phyloP scores from a whole-genome alignment of 2,113 vertebrate genomes.

The Neofelis nebulosa region DNA sequence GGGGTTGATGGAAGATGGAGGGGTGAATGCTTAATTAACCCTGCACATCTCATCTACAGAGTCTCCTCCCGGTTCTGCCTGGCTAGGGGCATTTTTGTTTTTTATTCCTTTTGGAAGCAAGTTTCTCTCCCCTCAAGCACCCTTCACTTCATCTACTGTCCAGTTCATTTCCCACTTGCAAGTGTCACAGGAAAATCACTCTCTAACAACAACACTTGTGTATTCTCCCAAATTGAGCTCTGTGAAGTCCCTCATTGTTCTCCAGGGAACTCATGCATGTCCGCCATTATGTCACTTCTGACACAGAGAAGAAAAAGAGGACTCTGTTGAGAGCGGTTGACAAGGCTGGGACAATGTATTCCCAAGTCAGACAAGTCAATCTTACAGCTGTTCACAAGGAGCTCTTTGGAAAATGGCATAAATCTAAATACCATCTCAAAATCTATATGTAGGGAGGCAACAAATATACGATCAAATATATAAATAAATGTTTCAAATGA shows the following conservation, averaged over 20 bases:
- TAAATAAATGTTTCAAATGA: constrained; percentile 2
- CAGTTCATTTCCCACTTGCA: constrained; percentile 28
- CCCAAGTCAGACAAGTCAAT: constrained; percentile 57
- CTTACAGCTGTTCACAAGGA: constrained; percentile 73
- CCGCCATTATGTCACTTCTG: constrained; percentile 50
- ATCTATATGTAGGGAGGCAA: background rate
- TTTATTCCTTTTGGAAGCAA: constrained; percentile 17
- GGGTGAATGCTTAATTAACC: background rate
- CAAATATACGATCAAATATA: background rate
- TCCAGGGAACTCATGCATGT: constrained; percentile 47
- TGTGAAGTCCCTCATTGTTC: constrained; percentile 48
- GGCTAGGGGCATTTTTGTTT: background rate
- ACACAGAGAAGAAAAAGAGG: constrained; percentile 56
- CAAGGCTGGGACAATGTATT: constrained; percentile 71
- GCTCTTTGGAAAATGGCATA: constrained; percentile 69
- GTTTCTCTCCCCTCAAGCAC: background rate
- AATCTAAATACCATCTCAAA: constrained; percentile 63
- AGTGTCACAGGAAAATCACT: constrained; percentile 31
- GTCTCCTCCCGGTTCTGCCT: background rate
- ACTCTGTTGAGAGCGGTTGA: constrained; percentile 65
- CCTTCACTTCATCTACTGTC: background rate
- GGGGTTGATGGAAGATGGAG: background rate
- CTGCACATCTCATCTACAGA: background rate
- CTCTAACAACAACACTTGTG: background rate
- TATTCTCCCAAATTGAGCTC: constrained; percentile 11